phyloP scores from a whole-genome alignment of 2,888 invertebrate species.

The Argyra leucocephala region DNA sequence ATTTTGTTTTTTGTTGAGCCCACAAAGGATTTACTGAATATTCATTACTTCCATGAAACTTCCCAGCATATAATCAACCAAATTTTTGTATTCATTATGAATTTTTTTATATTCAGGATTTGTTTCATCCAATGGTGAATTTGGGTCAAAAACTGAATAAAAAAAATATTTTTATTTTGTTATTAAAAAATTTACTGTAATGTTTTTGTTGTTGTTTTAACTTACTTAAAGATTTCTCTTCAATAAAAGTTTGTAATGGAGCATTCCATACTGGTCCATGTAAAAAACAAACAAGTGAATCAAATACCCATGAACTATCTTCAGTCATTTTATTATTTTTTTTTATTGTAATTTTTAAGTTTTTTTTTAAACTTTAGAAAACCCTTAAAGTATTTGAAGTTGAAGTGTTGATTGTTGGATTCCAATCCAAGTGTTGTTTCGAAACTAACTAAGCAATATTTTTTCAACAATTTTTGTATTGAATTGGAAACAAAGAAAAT shows the following conservation, averaged over 20 bases:
- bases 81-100: constrained; percentile 77
- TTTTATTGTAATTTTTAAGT: no score
- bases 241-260: constrained; percentile 81
- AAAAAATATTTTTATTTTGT: not conserved
- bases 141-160: constrained; percentile 71
- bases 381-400: no score
- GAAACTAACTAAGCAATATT: no score
- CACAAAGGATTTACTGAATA: not conserved
- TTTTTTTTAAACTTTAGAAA: no score
- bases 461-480: no score
- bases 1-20: no score
- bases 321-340: constrained; percentile 42
- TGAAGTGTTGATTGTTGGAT: no score
- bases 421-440: no score
- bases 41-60: constrained; percentile 66
- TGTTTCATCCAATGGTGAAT: constrained; percentile 52
- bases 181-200: not conserved
- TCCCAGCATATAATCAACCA: constrained; percentile 83
- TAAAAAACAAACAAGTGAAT: constrained; percentile 80
- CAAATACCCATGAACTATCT: constrained; percentile 80
- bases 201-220: constrained; percentile 19
- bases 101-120: constrained; percentile 66
- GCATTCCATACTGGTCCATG: constrained; percentile 90
- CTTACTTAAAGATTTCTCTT: constrained; percentile 85
- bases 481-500: no score